Base-by-base conservation (phyloP, 1,140 invertebrate species). In the Phthorimaea operculella region DNA sequence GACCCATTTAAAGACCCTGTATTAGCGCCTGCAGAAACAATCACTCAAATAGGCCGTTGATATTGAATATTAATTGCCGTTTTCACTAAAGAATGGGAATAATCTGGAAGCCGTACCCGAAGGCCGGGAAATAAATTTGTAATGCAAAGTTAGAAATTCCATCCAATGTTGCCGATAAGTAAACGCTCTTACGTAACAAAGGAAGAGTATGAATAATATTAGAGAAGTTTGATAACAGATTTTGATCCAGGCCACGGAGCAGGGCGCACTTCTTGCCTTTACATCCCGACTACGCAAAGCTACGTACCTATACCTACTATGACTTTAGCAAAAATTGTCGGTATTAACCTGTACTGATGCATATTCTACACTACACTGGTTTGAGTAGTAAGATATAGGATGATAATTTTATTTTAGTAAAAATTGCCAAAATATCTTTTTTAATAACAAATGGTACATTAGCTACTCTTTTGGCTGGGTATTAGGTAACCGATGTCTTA, bases 51-150 rank as follows among this genome's bases (percentile, higher is more conserved):
- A 84, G 72, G 76, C 78, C 72, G 78, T 76, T 79, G 75, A 74
- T 83, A 84, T 79, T 84, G 81, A 83, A 84, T 84, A 83, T 84
- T 84, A 84, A 84, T 83, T 72, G 74, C 63, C 64, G 72, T 80
- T 81, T 81, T 73, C 76, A 81, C 75, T 74, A 74, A 80, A 78
- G 76, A 79, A 79, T 76, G 71, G 70, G 66, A 79, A 84, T 83
- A 77, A 82, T 79, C 73, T 74, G 68, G 75, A 80, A 79, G 68
- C 72, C 72, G 68, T 74, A 62, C 63, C 71, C 60, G 56, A 60
- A 65, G 69, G 69, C 60, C 60, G 52, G 74, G 74, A 76, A 81
- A 79, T 78, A 79, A 79, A 81, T 83, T 79, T 80, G 81, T 81
- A 80, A 84, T 84, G 74, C 76, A 80, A 84, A 84, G 76, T 81